Percentiles rank a stretch among this genome's conserved stretches.
These are phyloP conservation scores for Hirudo medicinalis DNA, from an alignment of 1,140 invertebrate genomes.

Conservation along the genomic window DNA sequence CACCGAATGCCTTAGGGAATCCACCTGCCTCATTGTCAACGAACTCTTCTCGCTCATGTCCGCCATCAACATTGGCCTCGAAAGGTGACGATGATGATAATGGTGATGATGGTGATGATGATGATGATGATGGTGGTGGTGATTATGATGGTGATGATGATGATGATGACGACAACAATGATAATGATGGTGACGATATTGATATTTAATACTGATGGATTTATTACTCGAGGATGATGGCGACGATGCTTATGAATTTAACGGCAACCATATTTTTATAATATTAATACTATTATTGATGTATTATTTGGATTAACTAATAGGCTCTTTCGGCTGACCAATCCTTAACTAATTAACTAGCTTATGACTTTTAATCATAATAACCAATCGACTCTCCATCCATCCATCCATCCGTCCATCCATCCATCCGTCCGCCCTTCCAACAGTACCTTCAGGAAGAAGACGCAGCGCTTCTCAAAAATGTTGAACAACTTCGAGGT, in stretches of 20 bases:
- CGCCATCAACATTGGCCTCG: background rate
- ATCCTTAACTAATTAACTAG: too few relatives aligned
- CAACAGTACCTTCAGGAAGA: background rate
- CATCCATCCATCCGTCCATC: background rate
- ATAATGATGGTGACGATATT: too few relatives aligned
- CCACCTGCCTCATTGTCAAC: slow-evolving; percentile 17
- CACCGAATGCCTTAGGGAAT: slow-evolving; percentile 32
- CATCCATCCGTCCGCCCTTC: background rate
- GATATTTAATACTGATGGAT: too few relatives aligned
- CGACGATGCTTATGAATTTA: too few relatives aligned
- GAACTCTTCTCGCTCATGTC: slow-evolving; percentile 20
- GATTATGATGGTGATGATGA: background rate
- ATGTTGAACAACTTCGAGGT: background rate
- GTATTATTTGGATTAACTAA: too few relatives aligned
- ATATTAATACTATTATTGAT: too few relatives aligned
- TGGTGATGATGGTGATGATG: background rate
- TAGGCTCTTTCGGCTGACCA: too few relatives aligned
- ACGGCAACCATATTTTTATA: too few relatives aligned
- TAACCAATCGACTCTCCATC: too few relatives aligned
- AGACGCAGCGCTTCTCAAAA: background rate
- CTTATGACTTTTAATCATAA: too few relatives aligned
- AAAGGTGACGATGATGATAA: background rate
- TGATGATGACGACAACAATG: too few relatives aligned
- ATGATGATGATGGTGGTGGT: background rate
- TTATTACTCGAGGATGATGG: too few relatives aligned